Percentiles rank a stretch among this genome's conserved stretches.
phyloP scores from a whole-genome alignment of 2,888 invertebrate genomes.

The Ferrisia virgata region DNA sequence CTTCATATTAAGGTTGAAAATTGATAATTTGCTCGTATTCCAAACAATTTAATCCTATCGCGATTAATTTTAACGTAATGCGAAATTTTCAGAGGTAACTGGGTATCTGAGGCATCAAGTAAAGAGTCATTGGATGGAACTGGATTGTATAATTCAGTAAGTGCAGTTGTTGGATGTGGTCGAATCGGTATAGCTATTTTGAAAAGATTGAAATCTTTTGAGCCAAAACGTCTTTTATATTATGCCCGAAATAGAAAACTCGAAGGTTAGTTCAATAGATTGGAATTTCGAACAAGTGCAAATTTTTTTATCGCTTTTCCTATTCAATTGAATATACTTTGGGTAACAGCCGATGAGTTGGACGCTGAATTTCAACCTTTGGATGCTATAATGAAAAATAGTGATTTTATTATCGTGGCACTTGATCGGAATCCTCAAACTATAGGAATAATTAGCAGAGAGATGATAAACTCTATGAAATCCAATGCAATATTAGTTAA shows the following conservation, averaged over 20 bases:
- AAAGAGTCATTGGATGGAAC: conserved; percentile 47
- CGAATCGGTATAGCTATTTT: conserved; percentile 48
- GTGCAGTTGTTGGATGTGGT: conserved; percentile 49
- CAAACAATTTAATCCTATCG: too few relatives aligned
- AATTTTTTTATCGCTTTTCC: not conserved
- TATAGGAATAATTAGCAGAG: conserved; percentile 70
- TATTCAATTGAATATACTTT: not conserved
- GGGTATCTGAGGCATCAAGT: not conserved
- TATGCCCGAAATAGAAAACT: conserved; percentile 46
- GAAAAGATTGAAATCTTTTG: conserved; percentile 48
- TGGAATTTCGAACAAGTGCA: not conserved
- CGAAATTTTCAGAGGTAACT: not conserved
- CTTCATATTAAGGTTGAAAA: conserved; percentile 33
- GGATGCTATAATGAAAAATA: conserved; percentile 67
- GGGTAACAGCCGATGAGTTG: not conserved
- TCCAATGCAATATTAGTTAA: conserved; percentile 80
- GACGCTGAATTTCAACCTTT: conserved; percentile 65
- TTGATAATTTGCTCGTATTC: not conserved
- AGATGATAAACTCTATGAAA: conserved; percentile 83
- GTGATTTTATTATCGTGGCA: conserved; percentile 84
- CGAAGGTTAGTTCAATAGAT: conserved; percentile 44
- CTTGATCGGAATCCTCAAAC: conserved; percentile 78
- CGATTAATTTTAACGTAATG: too few relatives aligned
- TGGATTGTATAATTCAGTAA: conserved; percentile 47
- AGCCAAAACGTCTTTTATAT: conserved; percentile 48